A percentile compares a stretch with the other conserved stretches of the same genome.
Evolutionary conservation across 2,113 vertebrate genomes (phyloP).

Genomic region (Semicossyphus pulcher): DNA sequence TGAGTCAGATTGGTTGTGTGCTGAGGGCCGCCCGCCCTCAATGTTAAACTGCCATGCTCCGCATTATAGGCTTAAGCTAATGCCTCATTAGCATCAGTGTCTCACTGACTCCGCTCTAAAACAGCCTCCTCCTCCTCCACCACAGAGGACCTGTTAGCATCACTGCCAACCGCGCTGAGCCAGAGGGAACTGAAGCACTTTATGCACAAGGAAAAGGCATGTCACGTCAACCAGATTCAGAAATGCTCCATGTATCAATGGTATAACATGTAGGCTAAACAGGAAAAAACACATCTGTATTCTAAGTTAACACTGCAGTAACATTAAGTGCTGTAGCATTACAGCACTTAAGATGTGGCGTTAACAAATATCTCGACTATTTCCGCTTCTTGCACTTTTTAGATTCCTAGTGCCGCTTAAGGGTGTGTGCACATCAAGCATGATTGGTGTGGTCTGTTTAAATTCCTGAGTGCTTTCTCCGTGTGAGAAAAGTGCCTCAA

Average conservation of each 20-base stretch:
- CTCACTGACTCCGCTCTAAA: slow-evolving; percentile 40
- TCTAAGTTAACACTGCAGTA: no score
- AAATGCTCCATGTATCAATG: neutral
- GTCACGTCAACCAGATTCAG: neutral
- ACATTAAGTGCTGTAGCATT: no score
- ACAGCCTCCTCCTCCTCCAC: slow-evolving; percentile 9
- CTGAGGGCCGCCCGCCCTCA: slow-evolving; percentile 27
- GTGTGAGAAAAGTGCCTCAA: neutral
- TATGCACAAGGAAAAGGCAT: neutral
- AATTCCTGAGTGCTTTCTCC: neutral
- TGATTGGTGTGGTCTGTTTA: neutral
- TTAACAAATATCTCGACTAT: neutral
- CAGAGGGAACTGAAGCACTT: neutral
- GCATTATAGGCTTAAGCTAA: slow-evolving; percentile 66
- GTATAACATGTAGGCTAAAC: neutral
- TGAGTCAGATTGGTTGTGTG: slow-evolving; percentile 46
- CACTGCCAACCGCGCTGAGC: neutral
- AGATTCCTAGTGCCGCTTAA: neutral
- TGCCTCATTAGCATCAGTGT: slow-evolving; percentile 63
- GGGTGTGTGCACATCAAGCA: slow-evolving; percentile 18
- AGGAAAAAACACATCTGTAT: neutral
- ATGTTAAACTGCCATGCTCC: slow-evolving; percentile 59
- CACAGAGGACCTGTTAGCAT: slow-evolving; percentile 22
- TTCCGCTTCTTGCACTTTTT: neutral
- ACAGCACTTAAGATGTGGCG: neutral